Percentiles rank a stretch among this genome's conserved stretches.
phyloP scores from a whole-genome alignment of 2,888 invertebrate genomes.

The Tuberolachnus salignus region DNA sequence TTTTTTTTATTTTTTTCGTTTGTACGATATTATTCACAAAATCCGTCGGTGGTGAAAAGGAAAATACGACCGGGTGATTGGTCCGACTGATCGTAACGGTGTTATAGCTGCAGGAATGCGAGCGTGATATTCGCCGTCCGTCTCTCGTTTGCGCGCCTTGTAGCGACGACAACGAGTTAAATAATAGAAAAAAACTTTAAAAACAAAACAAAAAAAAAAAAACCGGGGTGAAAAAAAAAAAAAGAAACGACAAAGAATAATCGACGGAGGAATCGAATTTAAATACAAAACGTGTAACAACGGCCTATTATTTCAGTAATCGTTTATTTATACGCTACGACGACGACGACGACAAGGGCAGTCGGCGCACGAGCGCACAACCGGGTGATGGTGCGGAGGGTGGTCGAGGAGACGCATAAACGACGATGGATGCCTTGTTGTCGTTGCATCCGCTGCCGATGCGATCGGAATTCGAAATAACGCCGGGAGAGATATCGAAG shows the following conservation, averaged over 20 bases:
- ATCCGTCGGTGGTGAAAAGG: neutral
- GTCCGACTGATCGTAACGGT: neutral
- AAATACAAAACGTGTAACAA: constrained; percentile 53
- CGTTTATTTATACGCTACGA: constrained; percentile 49
- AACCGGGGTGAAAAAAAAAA: too few species aligned
- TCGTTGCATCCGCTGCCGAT: neutral
- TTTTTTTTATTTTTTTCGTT: neutral
- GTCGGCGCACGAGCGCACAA: too few species aligned
- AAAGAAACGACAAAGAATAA: constrained; percentile 28
- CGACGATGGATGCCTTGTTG: constrained; percentile 19
- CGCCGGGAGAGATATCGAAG: neutral
- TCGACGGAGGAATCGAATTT: constrained; percentile 50
- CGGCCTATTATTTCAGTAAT: constrained; percentile 44
- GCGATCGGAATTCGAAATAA: constrained; percentile 28
- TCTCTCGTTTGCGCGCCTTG: neutral
- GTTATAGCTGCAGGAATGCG: neutral
- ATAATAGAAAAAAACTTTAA: constrained; percentile 10
- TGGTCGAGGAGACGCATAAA: neutral
- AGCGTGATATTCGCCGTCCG: neutral
- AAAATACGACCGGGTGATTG: neutral
- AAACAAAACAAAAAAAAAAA: too few species aligned
- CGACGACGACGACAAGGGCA: constrained; percentile 6
- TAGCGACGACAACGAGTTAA: too few species aligned
- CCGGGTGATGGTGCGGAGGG: too few species aligned
- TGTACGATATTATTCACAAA: neutral